Evolutionary conservation across 1,140 invertebrate genomes (phyloP).

Genomic region (Plodia interpunctella): DNA sequence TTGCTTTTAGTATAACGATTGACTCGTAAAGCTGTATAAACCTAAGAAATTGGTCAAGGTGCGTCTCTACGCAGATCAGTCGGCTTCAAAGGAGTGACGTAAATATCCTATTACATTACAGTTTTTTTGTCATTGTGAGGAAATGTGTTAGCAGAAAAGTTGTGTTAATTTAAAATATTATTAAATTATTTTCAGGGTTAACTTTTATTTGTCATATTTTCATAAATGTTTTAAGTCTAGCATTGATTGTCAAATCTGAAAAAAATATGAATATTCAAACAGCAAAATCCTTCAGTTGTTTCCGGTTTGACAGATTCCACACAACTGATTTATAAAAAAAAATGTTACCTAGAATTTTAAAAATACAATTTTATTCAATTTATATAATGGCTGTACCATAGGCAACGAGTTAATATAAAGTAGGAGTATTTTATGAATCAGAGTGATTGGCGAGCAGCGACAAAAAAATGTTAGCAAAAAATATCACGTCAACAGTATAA

Average conservation of each 20-base stretch:
- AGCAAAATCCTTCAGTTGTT: too few relatives aligned
- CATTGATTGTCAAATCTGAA: not conserved
- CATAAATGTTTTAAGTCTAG: not conserved
- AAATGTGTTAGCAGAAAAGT: not conserved
- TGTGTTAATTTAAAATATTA: not conserved
- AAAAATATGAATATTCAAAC: not conserved
- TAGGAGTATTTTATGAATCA: not conserved
- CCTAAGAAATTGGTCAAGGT: slow-evolving; percentile 19
- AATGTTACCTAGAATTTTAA: not conserved
- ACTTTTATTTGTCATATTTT: not conserved
- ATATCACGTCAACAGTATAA: slow-evolving; percentile 3
- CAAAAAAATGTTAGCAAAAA: slow-evolving; percentile 5
- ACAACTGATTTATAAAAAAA: not conserved
- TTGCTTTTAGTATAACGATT: not conserved
- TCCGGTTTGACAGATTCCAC: too few relatives aligned
- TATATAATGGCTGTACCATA: not conserved
- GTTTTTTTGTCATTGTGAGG: not conserved
- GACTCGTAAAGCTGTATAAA: slow-evolving; percentile 8
- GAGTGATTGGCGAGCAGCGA: not conserved
- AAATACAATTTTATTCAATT: too few relatives aligned
- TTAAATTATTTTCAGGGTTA: not conserved
- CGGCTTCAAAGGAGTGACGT: not conserved
- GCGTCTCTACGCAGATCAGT: slow-evolving; percentile 15
- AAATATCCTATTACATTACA: slow-evolving; percentile 6
- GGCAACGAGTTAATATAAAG: not conserved